Base-by-base conservation (phyloP, 2,113 vertebrate species). In the Campylomormyrus numenius region DNA sequence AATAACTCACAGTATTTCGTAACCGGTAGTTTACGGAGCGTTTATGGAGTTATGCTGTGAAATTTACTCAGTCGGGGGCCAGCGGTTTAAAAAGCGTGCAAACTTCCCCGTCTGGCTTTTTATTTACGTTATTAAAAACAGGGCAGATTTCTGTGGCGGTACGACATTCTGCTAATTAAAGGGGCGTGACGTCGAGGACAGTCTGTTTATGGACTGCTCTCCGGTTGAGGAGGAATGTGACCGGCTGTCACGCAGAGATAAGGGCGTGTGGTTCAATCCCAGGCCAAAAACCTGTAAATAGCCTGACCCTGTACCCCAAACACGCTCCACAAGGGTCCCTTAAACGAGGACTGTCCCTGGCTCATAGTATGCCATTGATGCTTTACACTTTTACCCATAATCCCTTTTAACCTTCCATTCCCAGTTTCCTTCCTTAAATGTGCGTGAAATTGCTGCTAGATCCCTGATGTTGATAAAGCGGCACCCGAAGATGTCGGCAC, bases 231-330 rank as follows among this genome's bases (percentile, higher is more conserved):
- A 58, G 42, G 35, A 85, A 46, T n/a, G 39, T 46, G 24, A 85
- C 21, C 5, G 53, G 49, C 90, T 90, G 46, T 90, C 48, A 88
- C 74, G 62, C 87, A 85, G 77, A 88, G 52, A 85, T 88, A 80
- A 42, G 74, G 62, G 77, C 19, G 9, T 49, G 87, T 48, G 90
- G 13, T 90, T 90, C n/a, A 77, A 17, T 90, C 53, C 87, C 31
- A 21, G 39, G 49, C 45, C n/a, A 80, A 58, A 62, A 35, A 8
- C 56, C 10, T 9, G 66, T 24, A 56, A 83, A 21, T 42, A 83
- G 35, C 52, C 19, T 15, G 9, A 87, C 49, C 86, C 89, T 11
- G 10, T 48, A 5, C 35, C 8, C 46, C 66, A 35, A 31, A 31
- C 80, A 35, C 3, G 19, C 52, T 49, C 42, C 58, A 87, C 24